Percentiles rank a stretch among this genome's conserved stretches.
These are phyloP conservation scores for Albula glossodonta DNA, from an alignment of 2,113 vertebrate genomes.

Conservation along the genomic window DNA sequence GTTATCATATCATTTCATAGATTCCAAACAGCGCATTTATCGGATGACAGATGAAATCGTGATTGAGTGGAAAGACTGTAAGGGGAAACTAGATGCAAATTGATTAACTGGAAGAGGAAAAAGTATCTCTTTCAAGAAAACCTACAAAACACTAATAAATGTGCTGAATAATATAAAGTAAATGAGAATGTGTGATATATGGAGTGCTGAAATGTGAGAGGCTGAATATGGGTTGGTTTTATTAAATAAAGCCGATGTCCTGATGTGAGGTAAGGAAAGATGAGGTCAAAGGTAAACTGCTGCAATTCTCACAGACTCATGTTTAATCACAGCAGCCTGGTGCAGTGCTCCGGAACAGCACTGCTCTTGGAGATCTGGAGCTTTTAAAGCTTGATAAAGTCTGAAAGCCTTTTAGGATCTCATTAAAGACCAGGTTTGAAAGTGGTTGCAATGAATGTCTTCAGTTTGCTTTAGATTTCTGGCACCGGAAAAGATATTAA, in stretches of 20 bases:
- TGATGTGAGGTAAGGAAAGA: slow-evolving; percentile 25
- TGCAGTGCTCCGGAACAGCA: slow-evolving; percentile 43
- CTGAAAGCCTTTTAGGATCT: slow-evolving; percentile 74
- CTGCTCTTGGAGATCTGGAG: slow-evolving; percentile 52
- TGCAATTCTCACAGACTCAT: slow-evolving; percentile 37
- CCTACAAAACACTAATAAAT: background rate
- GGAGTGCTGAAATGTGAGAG: slow-evolving; percentile 43
- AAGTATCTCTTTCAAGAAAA: background rate
- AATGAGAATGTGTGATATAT: slow-evolving; percentile 26
- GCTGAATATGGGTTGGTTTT: slow-evolving; percentile 36
- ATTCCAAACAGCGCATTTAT: background rate
- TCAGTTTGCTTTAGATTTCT: slow-evolving; percentile 59
- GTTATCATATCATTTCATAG: background rate
- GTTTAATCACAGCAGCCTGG: slow-evolving; percentile 52
- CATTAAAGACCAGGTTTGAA: slow-evolving; percentile 65
- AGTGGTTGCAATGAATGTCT: slow-evolving; percentile 45
- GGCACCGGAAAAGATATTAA: slow-evolving; percentile 54
- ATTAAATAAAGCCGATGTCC: slow-evolving; percentile 22
- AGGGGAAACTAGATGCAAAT: background rate
- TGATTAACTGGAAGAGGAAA: background rate
- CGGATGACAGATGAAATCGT: background rate
- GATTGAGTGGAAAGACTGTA: background rate
- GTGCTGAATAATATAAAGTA: slow-evolving; percentile 1
- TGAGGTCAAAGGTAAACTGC: slow-evolving; percentile 45
- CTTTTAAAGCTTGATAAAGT: slow-evolving; percentile 78